Base-by-base conservation (phyloP, 2,113 vertebrate species). In the Cygnus buccinator region DNA sequence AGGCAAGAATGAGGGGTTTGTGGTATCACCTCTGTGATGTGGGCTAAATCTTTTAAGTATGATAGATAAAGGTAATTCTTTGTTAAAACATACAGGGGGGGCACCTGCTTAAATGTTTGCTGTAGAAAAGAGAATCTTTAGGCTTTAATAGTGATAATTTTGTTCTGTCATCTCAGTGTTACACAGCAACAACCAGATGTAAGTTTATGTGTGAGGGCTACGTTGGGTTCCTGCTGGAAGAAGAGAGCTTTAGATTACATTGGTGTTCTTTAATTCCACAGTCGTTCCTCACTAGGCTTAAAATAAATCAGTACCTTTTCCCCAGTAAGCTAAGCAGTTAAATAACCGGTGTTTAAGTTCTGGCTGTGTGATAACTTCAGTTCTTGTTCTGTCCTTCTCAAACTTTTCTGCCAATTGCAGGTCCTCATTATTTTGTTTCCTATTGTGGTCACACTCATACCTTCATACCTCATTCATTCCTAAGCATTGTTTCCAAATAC, bases 121-220 rank as follows among this genome's bases (percentile, higher is more conserved):
- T 10, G 46, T 50, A 28, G 54, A 33, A 70, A 74, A 18, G 3
- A 31, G 71, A 7, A 29, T 74, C 8, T 61, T 62, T 35, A 57
- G 19, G 26, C 17, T 79, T 52, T 76, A 44, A 4, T 29, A 50
- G 6, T 66, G 35, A 35, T 90, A 25, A 15, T 50, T 21, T 9
- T 79, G 10, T 54, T 79, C 41, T 43, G 17, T 82, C 6, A 23
- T 83, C 25, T 65, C 22, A 10, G 13, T 79, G 14, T 75, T 90
- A 19, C 46, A 11, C 29, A 35, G 29, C 62, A 71, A 61, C 28
- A 35, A 13, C 33, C 67, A 46, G 61, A 33, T 22, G 28, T 21
- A 41, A 19, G 10, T 68, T 89, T 46, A 48, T 61, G 10, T 33
- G 14, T 2, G 35, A 70, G 20, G 11, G 3, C 0, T 3, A 1